Evolutionary conservation across 2,113 vertebrate genomes (phyloP), one percentile per base, ranked within the genome.

Genomic region (Xiphophorus hellerii): DNA sequence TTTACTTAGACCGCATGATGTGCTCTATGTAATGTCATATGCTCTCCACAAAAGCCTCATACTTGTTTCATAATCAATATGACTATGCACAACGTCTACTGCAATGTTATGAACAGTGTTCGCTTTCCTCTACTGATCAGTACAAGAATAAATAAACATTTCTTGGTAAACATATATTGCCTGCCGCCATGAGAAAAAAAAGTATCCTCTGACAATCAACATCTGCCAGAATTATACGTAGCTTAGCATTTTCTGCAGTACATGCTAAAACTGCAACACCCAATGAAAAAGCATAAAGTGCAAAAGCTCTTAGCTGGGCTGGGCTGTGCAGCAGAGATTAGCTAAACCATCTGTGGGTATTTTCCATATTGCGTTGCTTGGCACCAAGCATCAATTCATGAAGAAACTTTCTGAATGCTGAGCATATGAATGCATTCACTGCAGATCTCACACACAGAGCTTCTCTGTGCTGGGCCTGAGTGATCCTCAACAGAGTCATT

Each of bases 371-470:
- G 14, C 63, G 78, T 75, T 85, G 80, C 89, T 87, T 81, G 82
- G 88, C 86, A 89, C 78, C 81, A 37, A 76, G 82, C 58, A 80
- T 66, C 28, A 74, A 30, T 78, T 62, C 77, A 67, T 73, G 64
- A 62, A 82, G 71, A 84, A 89, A 84, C 84, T 84, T 86, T 90
- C 66, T 77, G 86, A 92, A 91, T 92, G 87, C 78, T 84, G 89
- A 90, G 74, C 83, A 89, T 77, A 82, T 84, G 81, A 90, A 84
- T 77, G 86, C 82, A 76, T 84, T 86, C 67, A 14, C 71, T 82
- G 72, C 74, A 83, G 75, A 86, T 73, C 80, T 79, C 69, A 30
- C 84, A 88, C 74, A 93, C 88, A 92, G 86, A 81, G 84, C 77
- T 64, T 62, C 75, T 90, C 85, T 92, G 89, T 92, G 89, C 76